Percentiles rank a stretch among this genome's conserved stretches.
Evolutionary conservation across 1,140 invertebrate genomes (phyloP).

Genomic region (Aricia agestis): DNA sequence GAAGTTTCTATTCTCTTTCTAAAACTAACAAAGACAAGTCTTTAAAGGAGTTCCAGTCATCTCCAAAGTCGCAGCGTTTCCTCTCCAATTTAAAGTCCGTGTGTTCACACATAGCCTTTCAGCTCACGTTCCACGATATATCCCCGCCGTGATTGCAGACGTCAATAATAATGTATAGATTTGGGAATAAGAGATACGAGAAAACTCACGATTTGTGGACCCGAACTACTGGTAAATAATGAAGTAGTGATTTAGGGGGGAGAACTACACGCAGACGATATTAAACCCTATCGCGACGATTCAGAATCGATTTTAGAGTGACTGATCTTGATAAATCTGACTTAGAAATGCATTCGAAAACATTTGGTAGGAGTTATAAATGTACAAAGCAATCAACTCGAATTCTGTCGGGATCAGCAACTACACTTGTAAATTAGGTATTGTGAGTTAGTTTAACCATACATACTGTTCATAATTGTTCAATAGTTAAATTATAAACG

Average conservation of each 20-base stretch:
- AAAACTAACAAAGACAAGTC: no score
- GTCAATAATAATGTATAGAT: constrained; percentile 48
- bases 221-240: constrained; percentile 19
- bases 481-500: no score
- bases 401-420: not conserved
- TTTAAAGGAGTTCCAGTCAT: no score
- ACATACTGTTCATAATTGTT: no score
- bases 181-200: constrained; percentile 36
- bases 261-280: not conserved
- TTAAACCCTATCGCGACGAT: not conserved
- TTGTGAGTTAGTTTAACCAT: not conserved
- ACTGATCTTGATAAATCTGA: not conserved
- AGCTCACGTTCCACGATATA: constrained; percentile 46
- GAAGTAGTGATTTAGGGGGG: constrained; percentile 16
- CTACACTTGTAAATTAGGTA: not conserved
- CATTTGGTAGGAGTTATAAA: constrained; percentile 6
- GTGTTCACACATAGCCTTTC: constrained; percentile 36
- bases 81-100: constrained; percentile 16
- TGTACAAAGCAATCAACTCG: constrained; percentile 5
- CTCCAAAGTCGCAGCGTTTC: no score
- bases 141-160: constrained; percentile 52
- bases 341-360: constrained; percentile 13
- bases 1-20: no score
- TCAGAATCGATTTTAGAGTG: not conserved
- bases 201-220: constrained; percentile 24